Evolutionary conservation across 2,113 vertebrate species (phyloP), one percentile per base, ranked within the genome.

Genomic region (Diphyllodes magnificus): DNA sequence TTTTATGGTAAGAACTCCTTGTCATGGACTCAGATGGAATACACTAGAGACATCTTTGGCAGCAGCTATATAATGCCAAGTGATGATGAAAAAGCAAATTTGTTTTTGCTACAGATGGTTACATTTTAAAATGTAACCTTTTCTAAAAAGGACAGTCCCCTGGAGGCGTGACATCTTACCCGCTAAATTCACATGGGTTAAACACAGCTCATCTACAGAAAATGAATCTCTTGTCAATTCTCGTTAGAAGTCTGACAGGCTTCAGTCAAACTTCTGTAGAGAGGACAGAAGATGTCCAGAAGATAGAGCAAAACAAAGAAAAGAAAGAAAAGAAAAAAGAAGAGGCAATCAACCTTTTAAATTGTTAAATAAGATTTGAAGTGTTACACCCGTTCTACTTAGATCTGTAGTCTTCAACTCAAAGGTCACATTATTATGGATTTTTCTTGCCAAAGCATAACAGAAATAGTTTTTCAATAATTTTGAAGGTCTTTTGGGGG

Each of bases 361-460:
- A 51, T 54, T 50, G 66, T 75, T 90, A 92, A 83, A 17, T 68
- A 78, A 86, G 40, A 82, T 49, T 40, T 56, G 42, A 91, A 94
- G 50, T 59, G 33, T 82, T 87, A 37, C 22, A 82, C 85, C 30
- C 20, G 21, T 87, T 92, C 92, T 66, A 40, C 65, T 93, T 72
- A 80, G 86, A 92, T 79, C 56, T 69, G 31, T 72, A 86, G 64
- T 56, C 53, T 92, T 92, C 81, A 73, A 64, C 49, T 72, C 72
- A 94, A 96, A 97, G 65, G 72, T 91, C 80, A 95, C 65, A 93
- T 96, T 95, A 86, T 76, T 90, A 92, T 72, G 87, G 86, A 96
- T 94, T 90, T 82, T 75, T 88, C 79, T 81, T 72, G 49, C 25
- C 70, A 82, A 64, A 94, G 94, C 70, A 17, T 85, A 91, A 61